Evolutionary conservation across 2,888 invertebrate species (phyloP), one percentile per base, ranked within the genome.

Genomic region (Trissolcus brochymenae): DNA sequence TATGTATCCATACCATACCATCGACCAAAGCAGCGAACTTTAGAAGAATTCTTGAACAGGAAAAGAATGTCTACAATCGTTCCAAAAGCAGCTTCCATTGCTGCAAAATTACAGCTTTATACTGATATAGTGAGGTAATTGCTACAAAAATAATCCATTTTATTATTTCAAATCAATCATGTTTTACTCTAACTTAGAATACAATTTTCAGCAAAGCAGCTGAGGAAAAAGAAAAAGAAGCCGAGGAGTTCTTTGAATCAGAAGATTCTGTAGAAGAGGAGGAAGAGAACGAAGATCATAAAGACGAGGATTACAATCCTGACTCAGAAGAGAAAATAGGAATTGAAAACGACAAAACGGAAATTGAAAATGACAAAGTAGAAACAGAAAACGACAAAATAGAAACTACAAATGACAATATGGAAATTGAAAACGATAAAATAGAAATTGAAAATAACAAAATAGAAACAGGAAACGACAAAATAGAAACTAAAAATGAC

Each of bases 1-100:
- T 90, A 92, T 72, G 91, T 96, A 9, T 93, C 93, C 49, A 90
- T 98, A 43, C 97, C 97, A 0, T 97, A 97, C 87, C 97, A 97
- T 86, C 92, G 93, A 84, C 96, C 97, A 1, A 95, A 94, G 84
- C 93, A 94, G 46, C 91, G 94, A 65, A 93, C 94, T 0, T 89
- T 97, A 0, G 92, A 94, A 85, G 97, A 96, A 84, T 96, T 97
- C 83, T 91, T 96, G 81, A 90, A 90, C 51, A 89, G 91, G 77
- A 89, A 90, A 57, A 89, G 90, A 67, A 72, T 84, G 14, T 82
- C 85, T 1, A 73, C 83, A 13, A 53, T 60, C 14, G 79, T 87
- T 7, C 84, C 86, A 6, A 87, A 87, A 80, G 86, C 89, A 49
- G 84, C 89, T 7, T 89, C 91, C 13, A 88, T 90, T 49, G 87